These are phyloP conservation scores for Collichthys lucidus DNA, from an alignment of 2,113 vertebrate species.

Conservation along the genomic window DNA sequence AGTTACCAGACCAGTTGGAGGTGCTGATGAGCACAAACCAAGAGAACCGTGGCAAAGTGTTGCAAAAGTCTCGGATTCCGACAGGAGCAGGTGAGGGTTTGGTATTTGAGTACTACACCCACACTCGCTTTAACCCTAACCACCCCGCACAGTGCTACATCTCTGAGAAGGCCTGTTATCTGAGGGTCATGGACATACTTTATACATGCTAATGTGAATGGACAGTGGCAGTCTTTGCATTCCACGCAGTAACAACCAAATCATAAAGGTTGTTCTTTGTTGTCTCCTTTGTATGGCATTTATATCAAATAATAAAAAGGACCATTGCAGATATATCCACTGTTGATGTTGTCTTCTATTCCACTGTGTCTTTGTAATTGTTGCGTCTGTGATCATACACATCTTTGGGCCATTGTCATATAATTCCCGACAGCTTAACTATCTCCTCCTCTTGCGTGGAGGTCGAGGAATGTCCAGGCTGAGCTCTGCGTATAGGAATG, in stretches of 20 bases:
- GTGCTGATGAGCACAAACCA: conserved; percentile 87
- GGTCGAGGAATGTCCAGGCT: conserved; percentile 75
- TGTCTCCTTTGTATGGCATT: background rate
- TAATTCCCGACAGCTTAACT: background rate
- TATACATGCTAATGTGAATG: conserved; percentile 81
- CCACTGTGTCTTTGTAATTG: background rate
- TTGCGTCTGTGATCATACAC: background rate
- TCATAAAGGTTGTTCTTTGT: background rate
- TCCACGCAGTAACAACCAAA: conserved; percentile 3
- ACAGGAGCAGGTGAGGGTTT: conserved; percentile 89
- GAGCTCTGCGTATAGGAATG: conserved; percentile 91
- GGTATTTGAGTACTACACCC: conserved; percentile 87
- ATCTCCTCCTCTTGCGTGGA: conserved; percentile 57
- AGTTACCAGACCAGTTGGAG: conserved; percentile 82
- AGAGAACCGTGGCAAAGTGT: conserved; percentile 56
- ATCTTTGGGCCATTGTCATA: background rate
- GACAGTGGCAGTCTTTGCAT: background rate
- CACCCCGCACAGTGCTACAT: conserved; percentile 87
- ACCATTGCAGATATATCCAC: background rate
- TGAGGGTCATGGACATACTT: conserved; percentile 85
- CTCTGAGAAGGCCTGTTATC: conserved; percentile 92
- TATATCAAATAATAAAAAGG: conserved; percentile 25
- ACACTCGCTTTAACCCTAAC: conserved; percentile 80
- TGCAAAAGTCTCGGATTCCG: conserved; percentile 77
- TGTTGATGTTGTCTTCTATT: conserved; percentile 14